These are phyloP conservation scores for Orthonychiurus folsomi DNA, from an alignment of 2,888 invertebrate species.

Conservation along the genomic window DNA sequence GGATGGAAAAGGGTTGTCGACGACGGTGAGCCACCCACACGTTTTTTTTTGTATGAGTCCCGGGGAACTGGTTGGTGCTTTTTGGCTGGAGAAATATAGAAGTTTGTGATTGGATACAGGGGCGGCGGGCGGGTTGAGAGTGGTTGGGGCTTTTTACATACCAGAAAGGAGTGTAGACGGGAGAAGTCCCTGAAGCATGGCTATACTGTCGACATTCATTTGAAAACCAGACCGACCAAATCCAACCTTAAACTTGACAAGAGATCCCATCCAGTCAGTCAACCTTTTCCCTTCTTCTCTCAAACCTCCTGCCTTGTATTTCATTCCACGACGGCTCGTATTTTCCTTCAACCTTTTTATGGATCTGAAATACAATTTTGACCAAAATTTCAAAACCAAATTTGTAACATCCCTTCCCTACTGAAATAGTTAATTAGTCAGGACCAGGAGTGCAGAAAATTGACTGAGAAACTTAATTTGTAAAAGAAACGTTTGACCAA, in stretches of 20 bases:
- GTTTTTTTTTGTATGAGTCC: not conserved
- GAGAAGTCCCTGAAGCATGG: not conserved
- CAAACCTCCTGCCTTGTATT: no score
- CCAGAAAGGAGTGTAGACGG: not conserved
- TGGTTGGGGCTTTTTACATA: not conserved
- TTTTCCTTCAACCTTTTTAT: no score
- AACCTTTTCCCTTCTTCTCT: conserved; percentile 1
- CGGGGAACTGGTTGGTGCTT: not conserved
- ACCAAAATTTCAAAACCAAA: no score
- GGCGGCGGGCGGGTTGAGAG: not conserved
- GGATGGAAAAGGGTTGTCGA: not conserved
- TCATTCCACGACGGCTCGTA: no score
- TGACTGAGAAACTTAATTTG: no score
- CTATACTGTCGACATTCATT: not conserved
- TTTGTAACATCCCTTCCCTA: no score
- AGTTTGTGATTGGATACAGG: not conserved
- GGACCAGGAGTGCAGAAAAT: no score
- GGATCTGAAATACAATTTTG: no score
- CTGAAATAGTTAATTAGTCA: no score
- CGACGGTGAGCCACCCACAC: not conserved
- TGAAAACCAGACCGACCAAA: not conserved
- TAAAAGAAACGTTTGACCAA: no score
- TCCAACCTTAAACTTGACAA: conserved; percentile 9
- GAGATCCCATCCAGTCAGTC: conserved; percentile 1
- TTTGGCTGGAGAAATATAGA: not conserved